These are phyloP conservation scores for Streblospio benedicti DNA, from an alignment of 1,140 invertebrate species.

Conservation along the genomic window DNA sequence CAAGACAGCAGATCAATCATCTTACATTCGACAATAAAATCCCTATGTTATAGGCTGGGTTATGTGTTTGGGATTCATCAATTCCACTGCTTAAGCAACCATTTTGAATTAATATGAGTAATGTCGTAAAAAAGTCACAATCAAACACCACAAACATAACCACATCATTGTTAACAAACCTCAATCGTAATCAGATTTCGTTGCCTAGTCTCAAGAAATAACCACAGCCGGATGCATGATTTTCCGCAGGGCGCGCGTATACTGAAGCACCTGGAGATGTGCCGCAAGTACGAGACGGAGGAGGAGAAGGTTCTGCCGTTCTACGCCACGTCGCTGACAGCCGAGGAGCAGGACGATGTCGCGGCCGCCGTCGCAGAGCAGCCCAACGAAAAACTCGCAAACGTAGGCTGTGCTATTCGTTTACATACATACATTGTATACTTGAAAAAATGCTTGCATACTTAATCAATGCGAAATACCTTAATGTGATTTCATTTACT, in stretches of 20 bases:
- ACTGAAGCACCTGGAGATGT: conserved; percentile 43
- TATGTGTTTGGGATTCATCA: no score
- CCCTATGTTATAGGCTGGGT: no score
- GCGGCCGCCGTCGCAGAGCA: conserved; percentile 34
- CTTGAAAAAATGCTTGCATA: not conserved
- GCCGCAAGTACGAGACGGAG: conserved; percentile 47
- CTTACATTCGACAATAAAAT: no score
- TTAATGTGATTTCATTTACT: not conserved
- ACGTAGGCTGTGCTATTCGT: conserved; percentile 22
- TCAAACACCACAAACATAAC: no score
- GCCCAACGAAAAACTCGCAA: conserved; percentile 35
- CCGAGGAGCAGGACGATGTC: conserved; percentile 43
- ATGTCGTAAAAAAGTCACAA: no score
- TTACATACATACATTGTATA: conserved; percentile 10
- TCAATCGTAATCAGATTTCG: no score
- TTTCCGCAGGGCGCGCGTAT: conserved; percentile 42
- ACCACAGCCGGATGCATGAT: no score
- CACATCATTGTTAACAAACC: no score
- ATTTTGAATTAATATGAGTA: no score
- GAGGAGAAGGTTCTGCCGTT: conserved; percentile 50
- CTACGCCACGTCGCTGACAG: conserved; percentile 43
- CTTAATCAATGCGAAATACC: not conserved
- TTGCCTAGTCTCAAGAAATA: no score
- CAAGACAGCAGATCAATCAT: no score
- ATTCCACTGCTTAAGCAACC: no score